Base-by-base conservation (phyloP, 2,113 vertebrate species). In the Pampusana beccarii region DNA sequence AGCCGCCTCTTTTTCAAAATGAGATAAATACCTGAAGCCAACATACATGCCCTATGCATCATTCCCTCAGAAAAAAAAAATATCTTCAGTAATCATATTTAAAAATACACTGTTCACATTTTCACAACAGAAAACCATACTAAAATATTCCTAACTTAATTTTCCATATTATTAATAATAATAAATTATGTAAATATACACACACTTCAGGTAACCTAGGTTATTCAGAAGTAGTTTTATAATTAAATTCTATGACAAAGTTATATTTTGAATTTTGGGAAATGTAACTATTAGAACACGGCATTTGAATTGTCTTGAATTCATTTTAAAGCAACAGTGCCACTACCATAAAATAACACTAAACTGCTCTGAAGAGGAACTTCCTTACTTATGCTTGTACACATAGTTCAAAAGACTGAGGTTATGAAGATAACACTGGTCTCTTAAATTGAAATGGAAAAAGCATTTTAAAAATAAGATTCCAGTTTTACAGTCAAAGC, bases 131-230 rank as follows among this genome's bases (percentile, higher is more conserved):
- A 81, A 92, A 77, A 46, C 3, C 31, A 46, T 13, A 50, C 2
- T 42, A n/a, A 81, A 72, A 71, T 61, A 87, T 8, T 70, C 4
- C 34, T 9, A 38, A 24, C 13, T 44, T 24, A 36, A 38, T 80
- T 73, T 77, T 44, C 3, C 11, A 5, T 25, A 11, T 42, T 58
- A 61, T 21, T 83, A 40, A 65, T 9, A 7, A 13, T 20, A 26
- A 57, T 28, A 9, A 48, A n/a, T 60, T 65, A 36, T 5, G 56
- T 29, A 67, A 62, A 84, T 40, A 40, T 5, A 19, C 9, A 31
- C 4, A 56, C 14, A 57, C n/a, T 62, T 48, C 33, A 54, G 0
- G 1, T 14, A 57, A 70, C 5, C 15, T 9, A 11, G 5, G 2
- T 31, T 77, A 54, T 34, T n/a, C 36, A 54, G 19, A 85, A 85